These are phyloP conservation scores for Agelaius tricolor DNA, from an alignment of 2,113 vertebrate genomes.

Conservation along the genomic window DNA sequence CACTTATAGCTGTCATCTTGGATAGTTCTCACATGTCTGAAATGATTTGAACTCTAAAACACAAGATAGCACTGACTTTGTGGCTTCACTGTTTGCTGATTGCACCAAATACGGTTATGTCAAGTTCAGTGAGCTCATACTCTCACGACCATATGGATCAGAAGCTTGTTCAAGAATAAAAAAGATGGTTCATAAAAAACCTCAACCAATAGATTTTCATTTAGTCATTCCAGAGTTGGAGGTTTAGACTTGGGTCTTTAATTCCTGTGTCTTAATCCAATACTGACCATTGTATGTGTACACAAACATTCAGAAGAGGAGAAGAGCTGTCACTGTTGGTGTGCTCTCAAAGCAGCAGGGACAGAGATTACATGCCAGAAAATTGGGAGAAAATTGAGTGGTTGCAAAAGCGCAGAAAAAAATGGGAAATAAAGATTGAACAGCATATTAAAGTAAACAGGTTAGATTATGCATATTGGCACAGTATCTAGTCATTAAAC, in stretches of 20 bases:
- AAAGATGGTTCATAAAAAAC: neutral
- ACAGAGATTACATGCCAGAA: neutral
- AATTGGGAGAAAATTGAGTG: neutral
- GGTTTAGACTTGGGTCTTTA: constrained; percentile 1
- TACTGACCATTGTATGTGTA: neutral
- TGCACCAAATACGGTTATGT: neutral
- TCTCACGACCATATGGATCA: neutral
- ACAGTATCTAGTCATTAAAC: neutral
- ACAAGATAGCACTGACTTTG: neutral
- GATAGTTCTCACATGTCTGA: neutral
- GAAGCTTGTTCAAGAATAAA: neutral
- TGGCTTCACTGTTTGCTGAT: neutral
- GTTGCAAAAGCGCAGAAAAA: neutral
- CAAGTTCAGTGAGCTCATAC: neutral
- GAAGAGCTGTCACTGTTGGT: neutral
- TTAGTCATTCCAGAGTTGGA: neutral
- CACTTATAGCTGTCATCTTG: neutral
- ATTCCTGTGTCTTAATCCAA: constrained; percentile 7
- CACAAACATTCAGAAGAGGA: neutral
- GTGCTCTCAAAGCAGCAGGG: neutral
- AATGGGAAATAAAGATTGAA: neutral
- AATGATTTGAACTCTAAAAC: constrained; percentile 1
- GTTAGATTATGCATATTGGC: neutral
- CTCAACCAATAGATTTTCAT: neutral
- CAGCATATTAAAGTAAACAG: neutral